Percentiles rank a stretch among this genome's conserved stretches.
Conservation (phyloP, 2,888 invertebrate genomes). For the Chaetogeoica ovagalla region DNA sequence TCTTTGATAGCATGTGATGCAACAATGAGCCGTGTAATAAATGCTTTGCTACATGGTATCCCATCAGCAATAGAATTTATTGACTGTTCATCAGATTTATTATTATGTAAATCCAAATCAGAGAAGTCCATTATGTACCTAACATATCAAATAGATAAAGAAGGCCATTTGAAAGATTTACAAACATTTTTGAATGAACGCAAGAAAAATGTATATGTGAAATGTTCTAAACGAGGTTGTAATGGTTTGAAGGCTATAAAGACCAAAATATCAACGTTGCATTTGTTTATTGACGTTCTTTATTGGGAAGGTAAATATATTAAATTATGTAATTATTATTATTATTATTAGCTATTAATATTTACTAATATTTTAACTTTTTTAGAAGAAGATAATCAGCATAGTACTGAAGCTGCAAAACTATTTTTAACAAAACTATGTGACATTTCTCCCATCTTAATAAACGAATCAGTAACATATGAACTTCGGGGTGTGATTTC, state of each 20-base stretch:
- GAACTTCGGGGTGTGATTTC: neutral
- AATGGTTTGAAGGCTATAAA: neutral
- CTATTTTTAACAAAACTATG: too few species aligned
- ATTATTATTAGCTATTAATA: too few species aligned
- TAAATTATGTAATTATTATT: neutral
- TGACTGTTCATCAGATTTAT: neutral
- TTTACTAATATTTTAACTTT: too few species aligned
- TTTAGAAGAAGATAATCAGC: too few species aligned
- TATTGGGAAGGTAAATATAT: slow-evolving; percentile 17
- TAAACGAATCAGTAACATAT: neutral
- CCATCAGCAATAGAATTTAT: neutral
- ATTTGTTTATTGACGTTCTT: slow-evolving; percentile 9
- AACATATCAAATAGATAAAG: neutral
- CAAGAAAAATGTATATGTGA: neutral
- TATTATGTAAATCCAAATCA: neutral
- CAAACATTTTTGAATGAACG: slow-evolving; percentile 15
- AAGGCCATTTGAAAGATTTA: neutral
- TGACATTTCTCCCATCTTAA: too few species aligned
- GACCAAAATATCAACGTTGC: neutral
- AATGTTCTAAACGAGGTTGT: slow-evolving; percentile 2
- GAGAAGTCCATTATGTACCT: neutral
- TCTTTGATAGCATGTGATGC: neutral
- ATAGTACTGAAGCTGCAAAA: too few species aligned
- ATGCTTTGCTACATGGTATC: neutral
- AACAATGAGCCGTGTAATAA: neutral